phyloP scores from a whole-genome alignment of 2,888 invertebrate genomes.

The Pammene aurita region DNA sequence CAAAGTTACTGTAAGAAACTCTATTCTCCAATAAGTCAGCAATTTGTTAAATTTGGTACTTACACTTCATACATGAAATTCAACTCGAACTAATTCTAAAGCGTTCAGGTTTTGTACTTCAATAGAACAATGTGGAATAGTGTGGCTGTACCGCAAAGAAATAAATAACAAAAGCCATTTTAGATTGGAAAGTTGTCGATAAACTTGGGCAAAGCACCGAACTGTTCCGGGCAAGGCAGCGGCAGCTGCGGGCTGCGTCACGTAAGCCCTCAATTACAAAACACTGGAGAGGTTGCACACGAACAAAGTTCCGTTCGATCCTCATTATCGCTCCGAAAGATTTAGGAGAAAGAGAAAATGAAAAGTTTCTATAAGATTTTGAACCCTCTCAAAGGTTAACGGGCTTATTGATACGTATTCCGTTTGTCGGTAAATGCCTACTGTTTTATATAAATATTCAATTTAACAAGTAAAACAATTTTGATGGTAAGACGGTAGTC shows the following conservation, averaged over 20 bases:
- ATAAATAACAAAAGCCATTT: conserved; percentile 47
- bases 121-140: conserved; percentile 6
- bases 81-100: neutral
- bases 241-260: conserved; percentile 77
- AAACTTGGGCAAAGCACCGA: conserved; percentile 72
- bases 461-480: too few relatives aligned
- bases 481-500: too few relatives aligned
- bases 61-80: neutral
- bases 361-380: conserved; percentile 44
- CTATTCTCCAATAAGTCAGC: neutral
- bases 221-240: conserved; percentile 70
- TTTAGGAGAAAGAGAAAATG: conserved; percentile 52
- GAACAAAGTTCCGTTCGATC: conserved; percentile 77
- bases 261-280: conserved; percentile 82
- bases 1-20: neutral
- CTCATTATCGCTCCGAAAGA: conserved; percentile 66
- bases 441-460: neutral
- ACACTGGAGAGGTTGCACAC: conserved; percentile 73
- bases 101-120: conserved; percentile 1
- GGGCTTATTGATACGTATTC: conserved; percentile 16
- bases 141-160: conserved; percentile 1
- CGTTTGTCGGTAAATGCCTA: neutral
- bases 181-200: conserved; percentile 75
- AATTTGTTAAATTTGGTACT: neutral
- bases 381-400: conserved; percentile 30